phyloP scores from a whole-genome alignment of 1,140 invertebrate species.

The Harlomillsia oculata region DNA sequence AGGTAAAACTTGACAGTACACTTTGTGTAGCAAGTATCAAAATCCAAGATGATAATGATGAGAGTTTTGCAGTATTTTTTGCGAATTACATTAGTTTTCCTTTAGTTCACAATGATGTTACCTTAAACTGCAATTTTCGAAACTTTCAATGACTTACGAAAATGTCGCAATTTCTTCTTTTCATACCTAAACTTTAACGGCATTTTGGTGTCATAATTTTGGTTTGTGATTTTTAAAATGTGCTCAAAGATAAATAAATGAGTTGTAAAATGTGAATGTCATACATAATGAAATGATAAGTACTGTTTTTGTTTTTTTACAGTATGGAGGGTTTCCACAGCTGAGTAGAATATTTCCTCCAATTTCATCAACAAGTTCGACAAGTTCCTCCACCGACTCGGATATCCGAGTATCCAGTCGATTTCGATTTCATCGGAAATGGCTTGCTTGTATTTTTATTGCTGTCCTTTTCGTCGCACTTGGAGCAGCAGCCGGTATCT shows the following conservation, averaged over 20 bases:
- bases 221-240: not conserved
- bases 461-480: conserved; percentile 69
- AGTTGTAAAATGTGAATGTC: not conserved
- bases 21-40: too few relatives aligned
- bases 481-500: conserved; percentile 68
- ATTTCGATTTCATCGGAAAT: conserved; percentile 35
- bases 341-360: conserved; percentile 33
- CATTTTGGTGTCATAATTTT: not conserved
- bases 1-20: too few relatives aligned
- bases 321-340: conserved; percentile 35
- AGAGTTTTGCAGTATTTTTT: too few relatives aligned
- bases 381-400: conserved; percentile 32
- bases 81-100: too few relatives aligned
- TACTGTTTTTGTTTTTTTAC: conserved; percentile 13
- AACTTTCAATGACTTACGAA: not conserved
- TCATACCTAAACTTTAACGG: not conserved
- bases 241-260: not conserved
- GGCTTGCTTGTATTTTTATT: conserved; percentile 69
- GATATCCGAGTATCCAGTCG: conserved; percentile 30
- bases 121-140: not conserved
- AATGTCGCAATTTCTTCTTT: not conserved
- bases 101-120: too few relatives aligned
- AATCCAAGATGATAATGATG: too few relatives aligned
- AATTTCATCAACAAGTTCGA: conserved; percentile 31
- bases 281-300: not conserved